Evolutionary conservation across 2,797 vertebrate species (phyloP).

Genomic region (Pseudochaenichthys georgianus): DNA sequence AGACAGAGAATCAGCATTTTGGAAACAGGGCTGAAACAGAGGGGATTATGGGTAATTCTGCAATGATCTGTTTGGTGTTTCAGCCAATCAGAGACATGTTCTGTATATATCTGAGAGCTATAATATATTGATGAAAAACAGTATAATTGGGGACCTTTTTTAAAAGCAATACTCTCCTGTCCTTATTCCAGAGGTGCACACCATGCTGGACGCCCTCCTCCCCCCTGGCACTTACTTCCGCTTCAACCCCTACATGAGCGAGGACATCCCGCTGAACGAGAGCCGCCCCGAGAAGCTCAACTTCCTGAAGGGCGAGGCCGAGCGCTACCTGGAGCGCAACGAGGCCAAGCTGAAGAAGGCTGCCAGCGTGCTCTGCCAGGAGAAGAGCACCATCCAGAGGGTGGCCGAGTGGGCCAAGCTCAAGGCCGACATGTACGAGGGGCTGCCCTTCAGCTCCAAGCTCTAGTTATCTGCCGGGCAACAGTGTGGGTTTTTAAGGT

Average conservation of each 20-base stretch:
- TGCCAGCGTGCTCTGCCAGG: constrained; percentile 88
- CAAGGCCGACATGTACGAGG: constrained; percentile 94
- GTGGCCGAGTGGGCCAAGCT: constrained; percentile 93
- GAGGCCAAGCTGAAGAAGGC: constrained; percentile 93
- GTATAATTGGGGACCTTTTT: no score
- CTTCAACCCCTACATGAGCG: constrained; percentile 95
- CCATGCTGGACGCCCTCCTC: constrained; percentile 94
- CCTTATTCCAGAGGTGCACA: constrained; percentile 90
- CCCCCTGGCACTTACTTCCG: constrained; percentile 95
- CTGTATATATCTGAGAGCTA: no score
- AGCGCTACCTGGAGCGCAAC: constrained; percentile 92
- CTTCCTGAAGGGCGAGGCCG: constrained; percentile 90
- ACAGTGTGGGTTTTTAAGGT: constrained; percentile 18
- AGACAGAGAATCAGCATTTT: no score
- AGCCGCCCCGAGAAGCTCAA: constrained; percentile 91
- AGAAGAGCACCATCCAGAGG: constrained; percentile 91
- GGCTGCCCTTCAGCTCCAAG: constrained; percentile 87
- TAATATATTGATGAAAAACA: no score
- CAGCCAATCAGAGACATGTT: no score
- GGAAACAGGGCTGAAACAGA: no score
- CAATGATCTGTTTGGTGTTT: no score
- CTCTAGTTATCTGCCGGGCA: constrained; percentile 62
- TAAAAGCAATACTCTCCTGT: not conserved
- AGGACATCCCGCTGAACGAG: constrained; percentile 95
- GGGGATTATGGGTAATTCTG: no score